phyloP scores from a whole-genome alignment of 2,113 vertebrate species.

The Phaethornis superciliosus region DNA sequence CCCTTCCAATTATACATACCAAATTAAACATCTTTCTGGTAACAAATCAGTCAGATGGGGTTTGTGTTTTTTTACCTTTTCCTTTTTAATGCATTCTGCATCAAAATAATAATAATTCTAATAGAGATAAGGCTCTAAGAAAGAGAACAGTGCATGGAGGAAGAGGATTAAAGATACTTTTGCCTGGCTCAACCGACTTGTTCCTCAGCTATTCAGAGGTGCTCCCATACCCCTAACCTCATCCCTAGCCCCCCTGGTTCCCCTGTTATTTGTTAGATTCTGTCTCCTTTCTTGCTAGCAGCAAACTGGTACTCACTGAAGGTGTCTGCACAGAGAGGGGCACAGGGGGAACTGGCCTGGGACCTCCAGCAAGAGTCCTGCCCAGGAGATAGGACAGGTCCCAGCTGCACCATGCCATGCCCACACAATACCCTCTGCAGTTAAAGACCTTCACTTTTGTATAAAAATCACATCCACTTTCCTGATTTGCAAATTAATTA shows the following conservation, averaged over 20 bases:
- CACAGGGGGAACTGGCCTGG: rapidly evolving
- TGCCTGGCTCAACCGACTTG: neutral
- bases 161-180: neutral
- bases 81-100: constrained; percentile 5
- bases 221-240: neutral
- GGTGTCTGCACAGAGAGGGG: neutral
- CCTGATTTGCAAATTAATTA: constrained; percentile 65
- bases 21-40: constrained; percentile 62
- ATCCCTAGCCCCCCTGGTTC: neutral
- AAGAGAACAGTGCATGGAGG: neutral
- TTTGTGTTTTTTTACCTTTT: neutral
- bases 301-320: neutral
- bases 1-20: constrained; percentile 63
- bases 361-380: too few relatives aligned
- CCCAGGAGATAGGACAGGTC: neutral
- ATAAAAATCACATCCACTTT: constrained; percentile 50
- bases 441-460: neutral
- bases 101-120: constrained; percentile 27
- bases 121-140: neutral
- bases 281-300: neutral
- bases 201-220: neutral
- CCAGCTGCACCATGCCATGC: neutral
- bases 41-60: constrained; percentile 48
- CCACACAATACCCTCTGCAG: neutral
- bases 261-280: neutral